Evolutionary conservation across 2,797 vertebrate genomes (phyloP), one percentile per base, ranked within the genome.

Genomic region (Neopelma chrysocephalum): DNA sequence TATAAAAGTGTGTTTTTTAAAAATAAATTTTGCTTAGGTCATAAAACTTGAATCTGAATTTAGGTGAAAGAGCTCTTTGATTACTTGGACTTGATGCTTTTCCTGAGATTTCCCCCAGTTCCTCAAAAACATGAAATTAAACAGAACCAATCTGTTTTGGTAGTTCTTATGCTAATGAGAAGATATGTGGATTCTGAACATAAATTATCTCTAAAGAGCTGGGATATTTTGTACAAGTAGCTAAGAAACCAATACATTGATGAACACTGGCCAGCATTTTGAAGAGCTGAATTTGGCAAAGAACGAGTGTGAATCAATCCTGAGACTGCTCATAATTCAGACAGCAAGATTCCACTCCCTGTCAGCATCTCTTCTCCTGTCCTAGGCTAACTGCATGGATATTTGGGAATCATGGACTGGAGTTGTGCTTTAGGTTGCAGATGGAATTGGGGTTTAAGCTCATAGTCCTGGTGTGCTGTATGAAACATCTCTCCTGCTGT

Each of bases 191-290:
- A 65, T 92, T 94, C 58, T 81, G 68, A 94, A 82, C 87, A 82
- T 95, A 96, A 95, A 93, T 95, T 94, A 82, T 92, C 54, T 87
- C 57, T 93, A 65, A 94, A 83, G 84, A 93, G 53, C 70, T 78
- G 85, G 48, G 45, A 5, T 95, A 85, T 94, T 94, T 94, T 87
- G 78, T 90, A 86, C 75, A 57, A 75, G 94, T 58, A 91, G 71
- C 90, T 95, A 54, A 92, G 92, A 90, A 93, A 84, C 58, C 91
- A 81, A 73, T 89, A 78, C 68, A 90, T 50, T 78, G 91, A 54
- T 85, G 92, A 91, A 90, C 68, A 36, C 90, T 92, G 89, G 93
- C 87, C 89, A 93, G 79, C 82, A 64, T 85, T 94, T 75, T 91
- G 76, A 96, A 89, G 83, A 93, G 71, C 89, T 89, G 84, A 83